Percentiles rank a stretch among this genome's conserved stretches.
Conservation (phyloP, 2,113 vertebrate species). For the Lycaon pictus region DNA sequence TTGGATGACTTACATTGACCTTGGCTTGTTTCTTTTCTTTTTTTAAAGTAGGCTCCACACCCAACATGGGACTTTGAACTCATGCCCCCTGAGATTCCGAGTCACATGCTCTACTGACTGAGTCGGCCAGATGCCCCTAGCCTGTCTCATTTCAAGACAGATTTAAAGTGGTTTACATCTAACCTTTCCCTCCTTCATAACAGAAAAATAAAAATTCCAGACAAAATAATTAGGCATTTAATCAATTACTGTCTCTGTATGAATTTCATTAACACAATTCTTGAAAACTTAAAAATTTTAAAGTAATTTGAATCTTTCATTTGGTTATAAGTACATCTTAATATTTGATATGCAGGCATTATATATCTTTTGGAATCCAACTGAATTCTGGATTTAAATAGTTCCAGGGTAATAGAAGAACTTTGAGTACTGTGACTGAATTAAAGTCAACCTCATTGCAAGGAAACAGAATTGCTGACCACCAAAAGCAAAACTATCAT, state of each 20-base stretch:
- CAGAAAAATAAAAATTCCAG: background rate
- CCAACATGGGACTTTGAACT: background rate
- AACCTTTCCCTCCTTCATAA: background rate
- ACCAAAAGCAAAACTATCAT: background rate
- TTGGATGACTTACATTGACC: background rate
- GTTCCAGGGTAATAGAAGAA: constrained; percentile 15
- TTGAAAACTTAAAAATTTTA: constrained; percentile 17
- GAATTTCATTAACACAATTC: background rate
- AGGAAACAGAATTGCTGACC: background rate
- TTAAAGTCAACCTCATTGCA: background rate
- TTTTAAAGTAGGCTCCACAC: background rate
- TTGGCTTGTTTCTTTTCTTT: background rate
- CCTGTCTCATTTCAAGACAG: background rate
- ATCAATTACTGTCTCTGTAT: background rate
- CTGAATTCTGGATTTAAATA: constrained; percentile 42
- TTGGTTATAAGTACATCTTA: constrained; percentile 3
- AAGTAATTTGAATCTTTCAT: constrained; percentile 4
- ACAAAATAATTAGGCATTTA: constrained; percentile 35
- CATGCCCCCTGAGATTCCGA: background rate
- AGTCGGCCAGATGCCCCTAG: background rate
- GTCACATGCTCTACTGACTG: background rate
- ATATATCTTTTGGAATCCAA: constrained; percentile 37
- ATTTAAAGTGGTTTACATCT: constrained; percentile 30
- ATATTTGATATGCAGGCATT: background rate
- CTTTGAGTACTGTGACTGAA: background rate